Conservation (phyloP, 2,888 invertebrate genomes). For the Alentia gelatinosa region DNA sequence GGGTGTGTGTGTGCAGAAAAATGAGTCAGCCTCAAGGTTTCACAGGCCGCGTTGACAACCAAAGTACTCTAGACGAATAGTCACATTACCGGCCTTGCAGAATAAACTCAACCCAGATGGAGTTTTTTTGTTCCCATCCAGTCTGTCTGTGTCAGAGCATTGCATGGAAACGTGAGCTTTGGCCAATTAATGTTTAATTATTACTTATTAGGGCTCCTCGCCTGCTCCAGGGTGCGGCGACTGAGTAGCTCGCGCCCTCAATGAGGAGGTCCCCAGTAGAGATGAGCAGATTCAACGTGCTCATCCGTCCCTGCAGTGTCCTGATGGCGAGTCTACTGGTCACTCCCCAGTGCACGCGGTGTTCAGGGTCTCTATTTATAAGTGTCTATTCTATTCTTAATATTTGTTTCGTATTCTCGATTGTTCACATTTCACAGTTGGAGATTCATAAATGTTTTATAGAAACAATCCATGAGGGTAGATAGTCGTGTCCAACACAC, state of each 20-base stretch:
- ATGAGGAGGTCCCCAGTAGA: background rate
- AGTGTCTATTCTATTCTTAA: no score
- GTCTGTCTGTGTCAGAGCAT: background rate
- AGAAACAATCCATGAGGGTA: no score
- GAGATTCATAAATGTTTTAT: no score
- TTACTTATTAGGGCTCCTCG: background rate
- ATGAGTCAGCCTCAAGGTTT: background rate
- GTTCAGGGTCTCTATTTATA: no score
- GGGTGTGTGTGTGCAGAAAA: background rate
- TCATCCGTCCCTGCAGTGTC: no score
- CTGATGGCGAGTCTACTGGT: no score
- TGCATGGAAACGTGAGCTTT: background rate
- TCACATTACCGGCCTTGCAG: background rate
- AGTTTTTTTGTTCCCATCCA: background rate
- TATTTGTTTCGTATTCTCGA: no score
- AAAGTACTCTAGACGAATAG: conserved; percentile 11
- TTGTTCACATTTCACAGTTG: no score
- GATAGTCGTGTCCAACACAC: no score
- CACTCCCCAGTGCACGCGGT: no score
- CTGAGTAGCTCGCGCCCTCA: background rate
- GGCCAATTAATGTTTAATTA: conserved; percentile 26
- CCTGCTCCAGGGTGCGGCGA: background rate
- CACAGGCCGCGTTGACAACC: background rate
- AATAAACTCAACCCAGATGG: background rate
- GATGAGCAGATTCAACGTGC: background rate